Base-by-base conservation (phyloP, 2,888 invertebrate species). In the Caenorhabditis auriculariae region DNA sequence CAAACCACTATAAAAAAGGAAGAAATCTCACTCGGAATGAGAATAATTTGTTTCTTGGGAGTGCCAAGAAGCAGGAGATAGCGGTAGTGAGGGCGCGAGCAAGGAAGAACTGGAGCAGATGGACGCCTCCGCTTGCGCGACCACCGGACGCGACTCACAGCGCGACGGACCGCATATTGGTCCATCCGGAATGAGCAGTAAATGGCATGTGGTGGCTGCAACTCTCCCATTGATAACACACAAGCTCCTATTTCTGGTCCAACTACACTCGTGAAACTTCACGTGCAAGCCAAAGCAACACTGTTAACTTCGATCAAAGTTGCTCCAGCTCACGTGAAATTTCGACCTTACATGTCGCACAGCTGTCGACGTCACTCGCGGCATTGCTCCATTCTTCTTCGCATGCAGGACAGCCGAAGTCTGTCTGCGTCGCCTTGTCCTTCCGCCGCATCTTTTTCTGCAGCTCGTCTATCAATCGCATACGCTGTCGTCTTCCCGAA, bases 381-480 rank as follows among this genome's bases (percentile, higher is more conserved):
- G 65, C 70, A n/a, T n/a, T n/a, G 29, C 67, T 70, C 48, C 59
- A 65, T 7, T 61, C 63, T 42, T 68, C 68, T 41, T 68, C 71
- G 50, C 55, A 66, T 24, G 44, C 17, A 23, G 43, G 52, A 37
- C 53, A 59, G 12, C 55, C 54, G 19, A 43, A 63, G 45, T 73
- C 73, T 1, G 73, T 73, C 42, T 73, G 73, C 6, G 73, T 73
- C 2, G 60, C 54, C 28, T 71, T 65, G 17, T 71, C 66, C 23
- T 67, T 62, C 41, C 60, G 53, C 38, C 60, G 57, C 26, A 71
- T 29, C 44, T 69, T 42, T 27, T 74, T 63, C 23, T 66, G 68
- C 2, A 74, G 39, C 38, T 74, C 63, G n/a, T 67, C 59, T 35
- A 71, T 68, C 49, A 68, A 48, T 26, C 60, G 49, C 38, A 56